phyloP scores from a whole-genome alignment of 2,797 vertebrate genomes.

The Lagocephalus sceleratus region DNA sequence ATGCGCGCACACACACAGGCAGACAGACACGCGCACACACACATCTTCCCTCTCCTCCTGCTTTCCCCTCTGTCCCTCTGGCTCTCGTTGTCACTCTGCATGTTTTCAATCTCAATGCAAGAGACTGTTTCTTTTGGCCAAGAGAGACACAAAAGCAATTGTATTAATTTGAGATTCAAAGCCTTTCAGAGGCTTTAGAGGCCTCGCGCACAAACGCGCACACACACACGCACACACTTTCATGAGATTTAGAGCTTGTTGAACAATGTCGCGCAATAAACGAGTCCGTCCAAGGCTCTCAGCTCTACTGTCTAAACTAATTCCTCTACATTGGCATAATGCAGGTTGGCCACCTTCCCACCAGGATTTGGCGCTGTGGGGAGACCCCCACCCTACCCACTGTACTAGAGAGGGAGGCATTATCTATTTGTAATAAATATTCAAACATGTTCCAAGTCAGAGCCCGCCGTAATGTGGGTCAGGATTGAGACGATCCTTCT shows the following conservation, averaged over 20 bases:
- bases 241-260: conserved; percentile 65
- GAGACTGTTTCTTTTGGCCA: conserved; percentile 69
- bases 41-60: conserved; percentile 34
- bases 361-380: conserved; percentile 76
- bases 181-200: conserved; percentile 54
- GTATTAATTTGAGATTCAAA: conserved; percentile 70
- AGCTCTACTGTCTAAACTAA: conserved; percentile 76
- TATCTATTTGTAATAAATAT: conserved; percentile 82
- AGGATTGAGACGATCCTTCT: conserved; percentile 70
- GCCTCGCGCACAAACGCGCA: conserved; percentile 25
- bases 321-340: conserved; percentile 76
- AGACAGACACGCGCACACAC: conserved; percentile 15
- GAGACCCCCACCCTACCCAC: conserved; percentile 67
- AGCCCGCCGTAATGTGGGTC: conserved; percentile 74
- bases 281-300: conserved; percentile 71
- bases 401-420: conserved; percentile 68
- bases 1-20: conserved; percentile 36
- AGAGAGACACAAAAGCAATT: conserved; percentile 73
- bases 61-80: conserved; percentile 49
- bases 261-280: conserved; percentile 58
- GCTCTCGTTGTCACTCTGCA: conserved; percentile 60
- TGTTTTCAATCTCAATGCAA: conserved; percentile 59
- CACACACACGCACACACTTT: conserved; percentile 15
- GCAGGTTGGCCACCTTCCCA: conserved; percentile 79
- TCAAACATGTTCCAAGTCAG: conserved; percentile 65